phyloP scores from a whole-genome alignment of 2,113 vertebrate species.

The Malurus cyaneus region DNA sequence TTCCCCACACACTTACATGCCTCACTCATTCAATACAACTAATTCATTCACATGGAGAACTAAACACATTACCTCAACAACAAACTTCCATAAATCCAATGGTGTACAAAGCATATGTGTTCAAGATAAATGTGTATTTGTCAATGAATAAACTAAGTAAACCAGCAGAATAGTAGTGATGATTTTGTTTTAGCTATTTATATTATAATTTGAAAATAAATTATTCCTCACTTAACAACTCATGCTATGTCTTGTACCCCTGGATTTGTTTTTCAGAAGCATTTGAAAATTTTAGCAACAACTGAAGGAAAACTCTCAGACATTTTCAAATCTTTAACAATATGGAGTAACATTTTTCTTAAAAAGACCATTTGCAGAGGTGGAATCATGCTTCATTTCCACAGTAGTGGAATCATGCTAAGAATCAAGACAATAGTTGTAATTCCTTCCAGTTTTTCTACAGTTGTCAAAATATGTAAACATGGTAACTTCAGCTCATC shows the following conservation, averaged over 20 bases:
- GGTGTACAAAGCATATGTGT: not conserved
- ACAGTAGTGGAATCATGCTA: not conserved
- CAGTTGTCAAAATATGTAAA: not conserved
- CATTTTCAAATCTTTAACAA: not conserved
- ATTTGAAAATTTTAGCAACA: not conserved
- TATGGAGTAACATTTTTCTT: not conserved
- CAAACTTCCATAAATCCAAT: not conserved
- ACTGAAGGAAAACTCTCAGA: not conserved
- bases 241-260: fast-evolving
- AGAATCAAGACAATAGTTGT: not conserved
- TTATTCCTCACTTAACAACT: not conserved
- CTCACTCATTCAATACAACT: not conserved
- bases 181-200: not conserved
- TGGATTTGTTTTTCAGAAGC: not conserved
- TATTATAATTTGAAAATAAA: not conserved
- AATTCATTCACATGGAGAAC: not conserved
- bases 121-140: not conserved
- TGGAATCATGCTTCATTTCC: no score
- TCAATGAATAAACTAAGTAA: not conserved
- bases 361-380: not conserved
- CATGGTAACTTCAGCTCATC: not conserved
- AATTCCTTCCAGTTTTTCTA: not conserved
- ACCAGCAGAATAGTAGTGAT: not conserved
- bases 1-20: not conserved
- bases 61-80: not conserved